These are phyloP conservation scores for Odocoileus virginianus DNA, from an alignment of 2,113 vertebrate genomes.

Conservation along the genomic window DNA sequence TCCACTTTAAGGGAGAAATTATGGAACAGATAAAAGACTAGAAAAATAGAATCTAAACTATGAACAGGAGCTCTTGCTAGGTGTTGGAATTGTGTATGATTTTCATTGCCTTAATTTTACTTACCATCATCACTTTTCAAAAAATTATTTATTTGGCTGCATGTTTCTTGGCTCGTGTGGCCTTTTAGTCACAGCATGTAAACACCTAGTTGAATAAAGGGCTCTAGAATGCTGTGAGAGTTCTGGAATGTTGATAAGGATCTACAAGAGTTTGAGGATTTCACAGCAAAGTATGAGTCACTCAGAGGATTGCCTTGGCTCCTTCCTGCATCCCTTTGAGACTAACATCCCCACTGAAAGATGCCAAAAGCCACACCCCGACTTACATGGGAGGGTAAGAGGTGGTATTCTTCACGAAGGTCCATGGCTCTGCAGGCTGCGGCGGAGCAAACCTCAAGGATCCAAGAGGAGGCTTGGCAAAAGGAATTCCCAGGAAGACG, in stretches of 20 bases:
- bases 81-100: not conserved
- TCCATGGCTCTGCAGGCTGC: conserved; percentile 79
- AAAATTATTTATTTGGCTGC: not conserved
- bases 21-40: not conserved
- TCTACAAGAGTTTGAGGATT: not conserved
- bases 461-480: conserved; percentile 82
- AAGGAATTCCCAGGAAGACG: conserved; percentile 84
- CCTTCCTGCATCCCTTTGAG: not conserved
- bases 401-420: conserved; percentile 80
- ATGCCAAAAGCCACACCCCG: fast-evolving
- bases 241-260: not conserved
- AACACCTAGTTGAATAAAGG: not conserved
- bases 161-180: not conserved
- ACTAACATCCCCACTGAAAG: not conserved
- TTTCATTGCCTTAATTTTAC: not conserved
- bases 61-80: not conserved
- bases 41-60: not conserved
- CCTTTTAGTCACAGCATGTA: not conserved
- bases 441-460: conserved; percentile 82
- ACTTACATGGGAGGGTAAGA: conserved; percentile 82
- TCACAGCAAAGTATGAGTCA: not conserved
- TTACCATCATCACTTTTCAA: not conserved
- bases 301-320: not conserved
- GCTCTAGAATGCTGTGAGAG: not conserved
- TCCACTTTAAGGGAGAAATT: not conserved